These are phyloP conservation scores for Myotis vivesi DNA, from an alignment of 2,797 vertebrate genomes.

Conservation along the genomic window DNA sequence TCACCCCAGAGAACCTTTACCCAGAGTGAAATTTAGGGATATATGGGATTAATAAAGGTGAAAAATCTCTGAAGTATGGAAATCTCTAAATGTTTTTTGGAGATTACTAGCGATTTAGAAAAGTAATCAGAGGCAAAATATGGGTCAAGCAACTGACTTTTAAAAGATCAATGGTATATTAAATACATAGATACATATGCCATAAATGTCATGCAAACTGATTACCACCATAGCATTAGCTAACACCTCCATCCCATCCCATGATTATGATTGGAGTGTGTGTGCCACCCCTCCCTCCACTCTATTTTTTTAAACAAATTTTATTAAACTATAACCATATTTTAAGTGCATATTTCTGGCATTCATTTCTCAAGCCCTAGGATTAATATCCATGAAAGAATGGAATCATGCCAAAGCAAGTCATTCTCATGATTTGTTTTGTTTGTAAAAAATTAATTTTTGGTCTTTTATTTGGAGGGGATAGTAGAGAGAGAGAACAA, in stretches of 20 bases:
- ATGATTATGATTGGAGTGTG: no score
- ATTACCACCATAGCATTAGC: no score
- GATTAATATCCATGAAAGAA: conserved; percentile 1
- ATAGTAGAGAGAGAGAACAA: background rate
- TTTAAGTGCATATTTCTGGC: conserved; percentile 42
- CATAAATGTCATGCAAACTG: conserved; percentile 67
- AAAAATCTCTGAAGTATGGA: conserved; percentile 78
- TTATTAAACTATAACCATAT: conserved; percentile 62
- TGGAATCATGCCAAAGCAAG: conserved; percentile 25
- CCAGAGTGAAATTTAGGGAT: conserved; percentile 79
- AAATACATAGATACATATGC: conserved; percentile 48
- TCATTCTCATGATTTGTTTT: background rate
- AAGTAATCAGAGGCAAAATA: conserved; percentile 82
- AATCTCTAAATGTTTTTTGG: conserved; percentile 81
- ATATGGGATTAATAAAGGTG: conserved; percentile 81
- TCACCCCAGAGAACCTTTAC: conserved; percentile 79
- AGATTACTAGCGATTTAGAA: conserved; percentile 84
- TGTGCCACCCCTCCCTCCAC: no score
- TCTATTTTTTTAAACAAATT: conserved; percentile 65
- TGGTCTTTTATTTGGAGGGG: background rate
- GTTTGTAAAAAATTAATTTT: background rate
- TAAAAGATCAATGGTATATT: conserved; percentile 68
- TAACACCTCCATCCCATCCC: no score
- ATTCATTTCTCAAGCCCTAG: background rate
- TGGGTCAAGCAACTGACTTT: conserved; percentile 73